Evolutionary conservation across 1,140 invertebrate species (phyloP).

Genomic region (Drosophila ohnishii): DNA sequence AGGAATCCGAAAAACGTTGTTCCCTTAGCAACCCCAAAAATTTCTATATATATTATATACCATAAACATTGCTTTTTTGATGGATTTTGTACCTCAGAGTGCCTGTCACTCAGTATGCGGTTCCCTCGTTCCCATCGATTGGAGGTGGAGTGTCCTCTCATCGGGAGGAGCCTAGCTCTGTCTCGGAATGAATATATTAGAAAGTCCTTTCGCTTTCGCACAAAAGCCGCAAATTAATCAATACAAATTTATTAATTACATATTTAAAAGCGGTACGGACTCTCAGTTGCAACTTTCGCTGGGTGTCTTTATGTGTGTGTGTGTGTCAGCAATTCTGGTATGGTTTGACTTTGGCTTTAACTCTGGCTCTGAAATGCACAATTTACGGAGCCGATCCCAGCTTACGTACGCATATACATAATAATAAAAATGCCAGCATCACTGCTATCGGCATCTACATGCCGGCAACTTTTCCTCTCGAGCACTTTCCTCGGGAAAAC

Average conservation of each 20-base stretch:
- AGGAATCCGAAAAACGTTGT: constrained; percentile 1
- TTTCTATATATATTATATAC: constrained; percentile 12
- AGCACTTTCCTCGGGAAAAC: constrained; percentile 33
- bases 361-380: constrained; percentile 39
- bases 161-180: constrained; percentile 16
- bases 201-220: constrained; percentile 49
- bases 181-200: constrained; percentile 38
- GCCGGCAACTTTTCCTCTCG: constrained; percentile 58
- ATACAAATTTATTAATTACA: constrained; percentile 60
- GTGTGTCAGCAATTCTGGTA: constrained; percentile 54
- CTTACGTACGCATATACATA: constrained; percentile 60
- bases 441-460: constrained; percentile 41
- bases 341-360: constrained; percentile 27
- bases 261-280: constrained; percentile 38
- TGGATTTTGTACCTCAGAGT: constrained; percentile 43
- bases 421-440: constrained; percentile 59
- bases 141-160: constrained; percentile 15
- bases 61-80: constrained; percentile 12
- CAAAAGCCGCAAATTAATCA: constrained; percentile 49
- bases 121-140: constrained; percentile 25
- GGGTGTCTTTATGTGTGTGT: not conserved
- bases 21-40: constrained; percentile 44
- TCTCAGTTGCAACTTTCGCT: constrained; percentile 49
- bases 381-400: constrained; percentile 52
- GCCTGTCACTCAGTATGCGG: constrained; percentile 31